These are phyloP conservation scores for Platycheirus rosarum DNA, from an alignment of 2,888 invertebrate species.

Conservation along the genomic window DNA sequence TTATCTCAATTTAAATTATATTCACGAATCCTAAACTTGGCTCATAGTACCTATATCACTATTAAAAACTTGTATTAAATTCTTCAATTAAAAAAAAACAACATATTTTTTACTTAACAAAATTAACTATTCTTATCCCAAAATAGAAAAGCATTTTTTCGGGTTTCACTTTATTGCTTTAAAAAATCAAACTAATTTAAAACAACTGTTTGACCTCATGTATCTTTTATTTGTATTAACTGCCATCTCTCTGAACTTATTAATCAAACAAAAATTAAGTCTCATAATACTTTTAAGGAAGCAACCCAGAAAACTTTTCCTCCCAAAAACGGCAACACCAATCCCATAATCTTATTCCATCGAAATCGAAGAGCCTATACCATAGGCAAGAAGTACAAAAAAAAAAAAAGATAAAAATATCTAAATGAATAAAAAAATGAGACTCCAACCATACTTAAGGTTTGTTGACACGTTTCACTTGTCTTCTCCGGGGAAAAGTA, in stretches of 20 bases:
- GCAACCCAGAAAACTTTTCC: slow-evolving; percentile 13
- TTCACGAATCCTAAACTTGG: too few relatives aligned
- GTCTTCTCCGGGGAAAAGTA: slow-evolving; percentile 58
- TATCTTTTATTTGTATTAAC: neutral
- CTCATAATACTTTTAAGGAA: slow-evolving; percentile 1
- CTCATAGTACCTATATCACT: too few relatives aligned
- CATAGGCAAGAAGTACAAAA: neutral
- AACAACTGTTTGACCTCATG: neutral
- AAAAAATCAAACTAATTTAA: too few relatives aligned
- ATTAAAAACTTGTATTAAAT: too few relatives aligned
- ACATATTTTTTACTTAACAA: too few relatives aligned
- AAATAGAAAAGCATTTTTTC: too few relatives aligned
- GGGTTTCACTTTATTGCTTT: too few relatives aligned
- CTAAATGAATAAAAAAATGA: too few relatives aligned
- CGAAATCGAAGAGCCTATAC: slow-evolving; percentile 2
- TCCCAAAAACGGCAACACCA: slow-evolving; percentile 15
- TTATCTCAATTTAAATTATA: too few relatives aligned
- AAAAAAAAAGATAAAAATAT: neutral
- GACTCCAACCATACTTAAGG: slow-evolving; percentile 20
- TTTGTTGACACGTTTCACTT: slow-evolving; percentile 68
- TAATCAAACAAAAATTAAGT: slow-evolving; percentile 7
- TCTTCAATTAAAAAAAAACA: too few relatives aligned
- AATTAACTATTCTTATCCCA: too few relatives aligned
- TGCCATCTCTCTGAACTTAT: neutral
- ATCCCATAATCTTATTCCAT: slow-evolving; percentile 11